These are phyloP conservation scores for Elanus axillaris DNA, from an alignment of 2,113 vertebrate species.

Conservation along the genomic window DNA sequence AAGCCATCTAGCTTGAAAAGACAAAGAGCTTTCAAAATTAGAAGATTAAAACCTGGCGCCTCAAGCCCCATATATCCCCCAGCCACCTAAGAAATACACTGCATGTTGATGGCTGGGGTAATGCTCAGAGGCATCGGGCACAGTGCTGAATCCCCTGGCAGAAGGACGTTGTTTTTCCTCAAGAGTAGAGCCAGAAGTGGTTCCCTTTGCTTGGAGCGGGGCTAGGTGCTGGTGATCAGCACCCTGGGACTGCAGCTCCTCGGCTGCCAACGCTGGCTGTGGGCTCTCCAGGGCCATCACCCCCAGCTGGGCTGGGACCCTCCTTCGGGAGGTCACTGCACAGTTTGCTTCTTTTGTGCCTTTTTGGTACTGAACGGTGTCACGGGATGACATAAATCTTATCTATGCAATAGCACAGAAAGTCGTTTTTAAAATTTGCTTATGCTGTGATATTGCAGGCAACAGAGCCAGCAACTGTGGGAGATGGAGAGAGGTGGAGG, in stretches of 20 bases:
- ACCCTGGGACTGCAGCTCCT: neutral
- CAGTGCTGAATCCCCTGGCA: neutral
- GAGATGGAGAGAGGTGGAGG: neutral
- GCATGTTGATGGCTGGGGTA: neutral
- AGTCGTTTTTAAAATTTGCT: neutral
- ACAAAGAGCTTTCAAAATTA: constrained; percentile 7
- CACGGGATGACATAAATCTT: neutral
- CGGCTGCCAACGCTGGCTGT: rapidly evolving
- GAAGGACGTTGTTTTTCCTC: neutral
- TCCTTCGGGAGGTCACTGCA: neutral
- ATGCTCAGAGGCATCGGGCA: neutral
- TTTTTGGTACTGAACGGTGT: neutral
- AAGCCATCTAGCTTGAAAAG: neutral
- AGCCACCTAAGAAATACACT: neutral
- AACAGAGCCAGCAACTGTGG: neutral
- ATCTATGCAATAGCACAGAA: neutral
- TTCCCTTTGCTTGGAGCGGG: neutral
- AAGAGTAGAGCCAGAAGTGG: neutral
- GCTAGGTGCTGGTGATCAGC: neutral
- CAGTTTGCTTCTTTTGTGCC: neutral
- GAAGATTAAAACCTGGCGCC: neutral
- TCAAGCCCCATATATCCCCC: neutral
- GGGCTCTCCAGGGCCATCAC: neutral
- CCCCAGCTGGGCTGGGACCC: neutral
- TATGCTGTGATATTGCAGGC: neutral